These are phyloP conservation scores for Epinephelus awoara DNA, from an alignment of 2,797 vertebrate species.

Conservation along the genomic window DNA sequence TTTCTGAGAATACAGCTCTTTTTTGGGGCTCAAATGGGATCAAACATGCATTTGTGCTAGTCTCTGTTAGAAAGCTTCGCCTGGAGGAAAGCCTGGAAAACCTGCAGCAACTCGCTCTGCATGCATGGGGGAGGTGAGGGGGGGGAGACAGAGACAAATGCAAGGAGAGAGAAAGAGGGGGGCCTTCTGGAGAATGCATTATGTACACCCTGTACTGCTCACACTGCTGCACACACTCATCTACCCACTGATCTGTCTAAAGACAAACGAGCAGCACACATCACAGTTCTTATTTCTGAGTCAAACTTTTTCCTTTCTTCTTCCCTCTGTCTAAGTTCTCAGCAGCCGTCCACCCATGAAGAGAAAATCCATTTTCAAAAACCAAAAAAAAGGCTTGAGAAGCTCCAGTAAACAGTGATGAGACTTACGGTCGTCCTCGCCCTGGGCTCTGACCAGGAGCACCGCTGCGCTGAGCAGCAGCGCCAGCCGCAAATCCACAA, in stretches of 20 bases:
- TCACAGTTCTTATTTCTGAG: constrained; percentile 43
- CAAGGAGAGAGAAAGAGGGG: constrained; percentile 46
- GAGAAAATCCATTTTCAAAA: constrained; percentile 71
- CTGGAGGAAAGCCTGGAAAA: constrained; percentile 64
- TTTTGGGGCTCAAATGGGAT: not conserved
- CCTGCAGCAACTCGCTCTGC: constrained; percentile 78
- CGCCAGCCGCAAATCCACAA: constrained; percentile 99
- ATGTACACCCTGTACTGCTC: constrained; percentile 43
- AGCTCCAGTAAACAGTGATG: constrained; percentile 76
- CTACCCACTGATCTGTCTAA: constrained; percentile 11
- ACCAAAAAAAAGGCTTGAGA: constrained; percentile 52
- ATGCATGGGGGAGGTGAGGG: constrained; percentile 54
- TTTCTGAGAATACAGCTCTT: not conserved
- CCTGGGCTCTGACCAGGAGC: constrained; percentile 94
- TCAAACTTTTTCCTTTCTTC: constrained; percentile 47
- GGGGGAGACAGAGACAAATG: constrained; percentile 44
- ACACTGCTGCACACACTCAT: constrained; percentile 7
- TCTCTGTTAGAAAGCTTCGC: constrained; percentile 20
- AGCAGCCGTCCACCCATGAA: constrained; percentile 64
- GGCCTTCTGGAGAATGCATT: constrained; percentile 65
- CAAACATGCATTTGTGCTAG: not conserved
- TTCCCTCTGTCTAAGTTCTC: constrained; percentile 63
- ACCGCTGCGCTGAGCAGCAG: constrained; percentile 94
- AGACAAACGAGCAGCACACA: constrained; percentile 33
- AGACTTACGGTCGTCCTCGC: constrained; percentile 93